These are phyloP conservation scores for Halcyon malimbica DNA, from an alignment of 2,113 vertebrate species.

Conservation along the genomic window DNA sequence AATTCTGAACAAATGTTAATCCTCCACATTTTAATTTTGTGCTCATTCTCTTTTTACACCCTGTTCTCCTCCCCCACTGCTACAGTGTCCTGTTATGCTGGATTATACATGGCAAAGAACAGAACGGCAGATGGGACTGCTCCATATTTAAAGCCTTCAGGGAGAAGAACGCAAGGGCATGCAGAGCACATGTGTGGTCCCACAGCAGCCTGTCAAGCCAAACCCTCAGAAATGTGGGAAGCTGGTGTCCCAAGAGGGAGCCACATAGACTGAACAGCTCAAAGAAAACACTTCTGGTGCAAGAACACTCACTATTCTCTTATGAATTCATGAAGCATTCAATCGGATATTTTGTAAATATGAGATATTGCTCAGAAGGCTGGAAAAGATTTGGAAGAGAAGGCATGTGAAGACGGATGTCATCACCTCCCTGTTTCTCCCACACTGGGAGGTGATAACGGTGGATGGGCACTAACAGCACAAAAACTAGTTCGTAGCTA, in stretches of 20 bases:
- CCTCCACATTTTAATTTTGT: background rate
- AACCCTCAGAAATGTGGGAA: background rate
- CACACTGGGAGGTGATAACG: background rate
- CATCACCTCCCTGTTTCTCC: background rate
- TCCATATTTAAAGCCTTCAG: constrained; percentile 30
- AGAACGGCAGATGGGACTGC: background rate
- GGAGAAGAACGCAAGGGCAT: background rate
- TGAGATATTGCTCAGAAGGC: background rate
- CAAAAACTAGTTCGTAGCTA: background rate
- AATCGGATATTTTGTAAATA: background rate
- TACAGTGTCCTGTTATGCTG: background rate
- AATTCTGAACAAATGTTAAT: background rate
- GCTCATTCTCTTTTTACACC: background rate
- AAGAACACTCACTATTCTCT: background rate
- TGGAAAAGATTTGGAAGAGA: background rate
- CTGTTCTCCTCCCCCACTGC: background rate
- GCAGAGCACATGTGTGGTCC: background rate
- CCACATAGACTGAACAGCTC: background rate
- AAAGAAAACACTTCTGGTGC: background rate
- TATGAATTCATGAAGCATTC: background rate
- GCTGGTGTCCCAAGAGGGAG: background rate
- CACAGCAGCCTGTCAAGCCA: background rate
- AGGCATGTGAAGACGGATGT: background rate
- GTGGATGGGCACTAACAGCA: background rate
- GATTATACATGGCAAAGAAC: background rate